A percentile compares a stretch with the other conserved stretches of the same genome.
Conservation (phyloP, 2,113 vertebrate genomes). For the Ammodytes dubius region DNA sequence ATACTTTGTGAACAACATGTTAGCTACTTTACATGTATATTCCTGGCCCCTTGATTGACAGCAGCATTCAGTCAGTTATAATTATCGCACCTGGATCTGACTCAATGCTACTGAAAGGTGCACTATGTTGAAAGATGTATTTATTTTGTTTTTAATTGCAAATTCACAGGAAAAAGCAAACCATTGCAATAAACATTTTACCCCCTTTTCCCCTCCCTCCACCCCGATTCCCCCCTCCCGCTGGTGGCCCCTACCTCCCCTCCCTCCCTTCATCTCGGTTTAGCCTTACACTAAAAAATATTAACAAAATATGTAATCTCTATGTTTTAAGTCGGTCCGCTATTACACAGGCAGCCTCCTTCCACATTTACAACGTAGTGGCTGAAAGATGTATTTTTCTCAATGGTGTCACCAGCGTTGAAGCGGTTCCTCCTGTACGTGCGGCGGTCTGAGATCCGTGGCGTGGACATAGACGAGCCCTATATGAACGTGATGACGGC, state of each 20-base stretch:
- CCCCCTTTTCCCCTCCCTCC: too few relatives aligned
- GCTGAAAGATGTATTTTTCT: background rate
- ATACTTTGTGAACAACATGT: background rate
- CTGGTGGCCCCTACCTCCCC: too few relatives aligned
- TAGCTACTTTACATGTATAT: background rate
- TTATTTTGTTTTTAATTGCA: too few relatives aligned
- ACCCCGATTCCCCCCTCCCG: too few relatives aligned
- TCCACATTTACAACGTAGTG: too few relatives aligned
- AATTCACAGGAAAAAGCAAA: too few relatives aligned
- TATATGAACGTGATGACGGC: constrained; percentile 99
- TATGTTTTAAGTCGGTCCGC: too few relatives aligned
- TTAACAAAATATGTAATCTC: too few relatives aligned
- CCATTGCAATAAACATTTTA: too few relatives aligned
- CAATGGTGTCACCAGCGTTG: constrained; percentile 84
- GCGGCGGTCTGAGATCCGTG: constrained; percentile 95
- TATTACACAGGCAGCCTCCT: too few relatives aligned
- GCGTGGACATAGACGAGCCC: constrained; percentile 96
- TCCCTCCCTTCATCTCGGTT: too few relatives aligned
- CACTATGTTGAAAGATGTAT: constrained; percentile 2
- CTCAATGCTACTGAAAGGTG: background rate
- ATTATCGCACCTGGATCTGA: constrained; percentile 13
- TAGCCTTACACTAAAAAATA: too few relatives aligned
- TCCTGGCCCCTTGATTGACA: constrained; percentile 5
- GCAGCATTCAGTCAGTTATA: background rate
- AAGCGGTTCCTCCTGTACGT: constrained; percentile 96